Conservation (phyloP, 2,113 vertebrate genomes). For the Asarcornis scutulata region DNA sequence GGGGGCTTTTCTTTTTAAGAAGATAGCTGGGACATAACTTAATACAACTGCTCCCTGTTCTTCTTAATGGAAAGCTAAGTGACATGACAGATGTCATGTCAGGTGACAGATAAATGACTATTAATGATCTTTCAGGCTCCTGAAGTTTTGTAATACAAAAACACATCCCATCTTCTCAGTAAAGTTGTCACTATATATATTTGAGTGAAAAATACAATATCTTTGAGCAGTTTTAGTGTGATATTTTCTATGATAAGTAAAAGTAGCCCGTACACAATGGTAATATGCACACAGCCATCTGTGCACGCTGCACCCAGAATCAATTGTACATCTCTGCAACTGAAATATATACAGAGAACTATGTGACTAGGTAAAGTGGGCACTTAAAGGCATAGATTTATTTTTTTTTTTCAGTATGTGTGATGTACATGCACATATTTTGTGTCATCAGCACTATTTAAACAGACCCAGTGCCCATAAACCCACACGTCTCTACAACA, state of each 20-base stretch:
- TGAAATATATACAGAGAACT: neutral
- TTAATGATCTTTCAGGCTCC: conserved; percentile 5
- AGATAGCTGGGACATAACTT: conserved; percentile 46
- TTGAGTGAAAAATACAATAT: neutral
- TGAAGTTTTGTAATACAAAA: neutral
- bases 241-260: neutral
- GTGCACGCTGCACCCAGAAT: neutral
- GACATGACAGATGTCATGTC: conserved; percentile 53
- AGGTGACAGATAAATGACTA: conserved; percentile 34
- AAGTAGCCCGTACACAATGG: rapidly evolving
- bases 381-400: neutral
- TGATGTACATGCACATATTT: rapidly evolving
- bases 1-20: conserved; percentile 40
- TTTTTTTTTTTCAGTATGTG: neutral
- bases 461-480: neutral
- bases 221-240: neutral
- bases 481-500: neutral
- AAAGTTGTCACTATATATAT: neutral
- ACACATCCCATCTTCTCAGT: neutral
- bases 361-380: rapidly evolving
- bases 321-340: neutral
- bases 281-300: rapidly evolving
- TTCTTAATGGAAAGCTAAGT: conserved; percentile 27
- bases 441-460: neutral
- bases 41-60: conserved; percentile 35